Evolutionary conservation across 2,113 vertebrate genomes (phyloP).

Genomic region (Myrmecophaga tridactyla): DNA sequence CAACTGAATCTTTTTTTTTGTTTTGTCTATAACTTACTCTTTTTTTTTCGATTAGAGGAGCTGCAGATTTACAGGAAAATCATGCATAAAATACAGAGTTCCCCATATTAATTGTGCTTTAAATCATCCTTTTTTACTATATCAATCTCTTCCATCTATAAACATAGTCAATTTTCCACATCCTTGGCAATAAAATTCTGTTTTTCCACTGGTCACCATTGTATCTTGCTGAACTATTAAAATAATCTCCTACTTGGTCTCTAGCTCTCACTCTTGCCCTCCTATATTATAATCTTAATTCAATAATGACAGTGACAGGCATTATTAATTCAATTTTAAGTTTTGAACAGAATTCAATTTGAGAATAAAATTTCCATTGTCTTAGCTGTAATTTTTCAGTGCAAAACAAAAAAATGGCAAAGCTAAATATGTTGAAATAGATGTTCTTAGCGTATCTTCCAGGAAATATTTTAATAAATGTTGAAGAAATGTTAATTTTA

Average conservation of each 20-base stretch:
- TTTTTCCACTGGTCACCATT: neutral
- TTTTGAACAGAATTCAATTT: neutral
- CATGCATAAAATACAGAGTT: no score
- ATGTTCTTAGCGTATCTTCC: neutral
- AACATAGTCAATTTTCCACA: neutral
- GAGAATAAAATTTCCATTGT: neutral
- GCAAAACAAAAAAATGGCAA: neutral
- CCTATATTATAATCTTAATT: neutral
- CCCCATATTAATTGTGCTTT: no score
- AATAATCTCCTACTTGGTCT: neutral
- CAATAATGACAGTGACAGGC: neutral
- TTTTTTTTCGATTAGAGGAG: no score
- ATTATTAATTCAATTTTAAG: neutral
- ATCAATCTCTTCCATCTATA: neutral
- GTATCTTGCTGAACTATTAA: neutral
- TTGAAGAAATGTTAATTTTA: neutral
- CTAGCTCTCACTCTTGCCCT: neutral
- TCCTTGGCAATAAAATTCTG: neutral
- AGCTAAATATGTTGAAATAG: neutral
- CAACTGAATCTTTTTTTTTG: neutral
- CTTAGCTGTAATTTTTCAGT: neutral
- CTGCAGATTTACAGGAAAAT: no score
- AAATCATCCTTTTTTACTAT: neutral
- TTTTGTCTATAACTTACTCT: no score
- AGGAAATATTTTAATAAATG: neutral